Conservation (phyloP, 2,113 vertebrate genomes). For the Reinhardtius hippoglossoides region DNA sequence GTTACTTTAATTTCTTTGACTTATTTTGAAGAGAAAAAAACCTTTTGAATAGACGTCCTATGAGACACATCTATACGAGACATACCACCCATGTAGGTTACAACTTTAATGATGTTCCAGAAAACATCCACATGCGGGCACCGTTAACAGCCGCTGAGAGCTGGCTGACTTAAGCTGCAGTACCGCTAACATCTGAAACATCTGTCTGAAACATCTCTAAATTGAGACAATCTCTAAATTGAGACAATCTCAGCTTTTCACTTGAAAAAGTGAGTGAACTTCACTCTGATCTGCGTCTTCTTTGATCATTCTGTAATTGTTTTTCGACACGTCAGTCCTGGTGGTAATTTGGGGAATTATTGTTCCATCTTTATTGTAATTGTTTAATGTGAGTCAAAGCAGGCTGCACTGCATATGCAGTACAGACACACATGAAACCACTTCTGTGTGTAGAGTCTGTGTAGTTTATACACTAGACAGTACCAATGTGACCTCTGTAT, state of each 20-base stretch:
- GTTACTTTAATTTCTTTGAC: neutral
- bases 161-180: neutral
- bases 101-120: neutral
- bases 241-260: neutral
- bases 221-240: too few species aligned
- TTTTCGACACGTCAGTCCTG: too few species aligned
- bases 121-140: constrained; percentile 3
- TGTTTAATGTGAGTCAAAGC: neutral
- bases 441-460: neutral
- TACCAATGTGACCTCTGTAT: neutral
- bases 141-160: neutral
- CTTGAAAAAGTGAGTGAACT: neutral
- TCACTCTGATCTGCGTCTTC: neutral
- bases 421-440: neutral
- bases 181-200: neutral
- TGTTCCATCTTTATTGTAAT: neutral
- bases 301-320: neutral
- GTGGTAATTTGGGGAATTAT: too few species aligned
- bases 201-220: too few species aligned
- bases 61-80: constrained; percentile 12
- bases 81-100: constrained; percentile 51
- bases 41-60: constrained; percentile 7
- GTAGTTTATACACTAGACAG: neutral
- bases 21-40: constrained; percentile 1
- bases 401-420: neutral